These are phyloP conservation scores for Ridgeia piscesae DNA, from an alignment of 1,140 invertebrate genomes.

Conservation along the genomic window DNA sequence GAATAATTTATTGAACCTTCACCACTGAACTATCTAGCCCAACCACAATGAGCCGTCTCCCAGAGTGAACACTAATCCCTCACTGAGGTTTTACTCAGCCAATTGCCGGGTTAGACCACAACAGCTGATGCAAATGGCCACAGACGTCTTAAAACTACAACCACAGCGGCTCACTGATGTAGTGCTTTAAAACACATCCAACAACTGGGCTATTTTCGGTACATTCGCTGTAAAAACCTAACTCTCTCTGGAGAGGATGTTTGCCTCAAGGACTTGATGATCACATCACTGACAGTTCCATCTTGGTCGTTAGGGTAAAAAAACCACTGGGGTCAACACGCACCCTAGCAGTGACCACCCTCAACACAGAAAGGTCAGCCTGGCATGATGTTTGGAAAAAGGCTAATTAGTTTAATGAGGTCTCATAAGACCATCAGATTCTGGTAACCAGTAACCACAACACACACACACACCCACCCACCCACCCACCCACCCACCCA, in stretches of 20 bases:
- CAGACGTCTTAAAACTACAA: background rate
- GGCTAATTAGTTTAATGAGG: background rate
- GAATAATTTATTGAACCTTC: background rate
- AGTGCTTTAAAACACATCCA: background rate
- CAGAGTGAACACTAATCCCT: background rate
- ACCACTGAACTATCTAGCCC: background rate
- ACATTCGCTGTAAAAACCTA: background rate
- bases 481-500: too few species aligned
- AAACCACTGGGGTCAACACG: background rate
- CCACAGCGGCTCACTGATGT: background rate
- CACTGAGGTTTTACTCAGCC: background rate
- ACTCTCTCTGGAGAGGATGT: background rate
- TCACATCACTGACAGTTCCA: background rate
- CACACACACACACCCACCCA: too few species aligned
- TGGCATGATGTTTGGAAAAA: background rate
- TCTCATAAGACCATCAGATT: background rate
- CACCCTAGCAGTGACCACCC: background rate
- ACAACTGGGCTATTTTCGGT: background rate
- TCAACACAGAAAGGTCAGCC: background rate
- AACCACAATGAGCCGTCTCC: background rate
- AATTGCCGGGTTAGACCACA: background rate
- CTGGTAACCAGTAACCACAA: too few species aligned
- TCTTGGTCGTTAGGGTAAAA: background rate
- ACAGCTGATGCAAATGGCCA: background rate
- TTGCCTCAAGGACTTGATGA: background rate